Conservation (phyloP, 2,888 invertebrate genomes). For the Periphyllus acericola region DNA sequence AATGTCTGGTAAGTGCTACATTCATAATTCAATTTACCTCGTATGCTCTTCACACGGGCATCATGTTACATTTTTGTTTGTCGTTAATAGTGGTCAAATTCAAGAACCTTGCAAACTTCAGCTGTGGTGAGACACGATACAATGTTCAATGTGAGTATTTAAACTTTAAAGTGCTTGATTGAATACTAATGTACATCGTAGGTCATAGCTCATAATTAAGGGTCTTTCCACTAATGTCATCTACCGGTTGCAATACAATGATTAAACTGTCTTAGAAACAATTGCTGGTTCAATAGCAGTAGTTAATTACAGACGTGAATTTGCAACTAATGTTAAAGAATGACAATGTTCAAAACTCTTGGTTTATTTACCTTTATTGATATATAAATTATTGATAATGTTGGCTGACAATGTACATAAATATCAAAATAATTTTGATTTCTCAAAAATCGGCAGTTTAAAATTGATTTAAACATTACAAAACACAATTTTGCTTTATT, state of each 20-base stretch:
- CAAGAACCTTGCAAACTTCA: slow-evolving; percentile 54
- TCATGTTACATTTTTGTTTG: background rate
- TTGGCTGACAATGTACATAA: too few relatives aligned
- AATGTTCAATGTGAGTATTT: slow-evolving; percentile 50
- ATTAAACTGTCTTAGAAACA: too few relatives aligned
- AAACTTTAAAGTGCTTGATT: slow-evolving; percentile 40
- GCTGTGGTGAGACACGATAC: slow-evolving; percentile 47
- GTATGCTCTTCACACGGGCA: background rate
- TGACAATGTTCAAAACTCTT: too few relatives aligned
- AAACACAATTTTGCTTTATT: too few relatives aligned
- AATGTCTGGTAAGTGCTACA: slow-evolving; percentile 45
- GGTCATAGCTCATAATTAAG: background rate
- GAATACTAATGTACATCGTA: slow-evolving; percentile 10
- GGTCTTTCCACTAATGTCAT: background rate
- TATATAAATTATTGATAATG: too few relatives aligned
- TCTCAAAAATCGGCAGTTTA: too few relatives aligned
- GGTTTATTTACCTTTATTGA: too few relatives aligned
- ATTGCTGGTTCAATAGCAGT: too few relatives aligned
- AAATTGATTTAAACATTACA: too few relatives aligned
- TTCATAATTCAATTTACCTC: background rate
- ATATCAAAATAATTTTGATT: too few relatives aligned
- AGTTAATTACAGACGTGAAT: too few relatives aligned
- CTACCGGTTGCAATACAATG: background rate
- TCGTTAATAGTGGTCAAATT: slow-evolving; percentile 36
- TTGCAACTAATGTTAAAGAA: too few relatives aligned